Evolutionary conservation across 2,888 invertebrate genomes (phyloP).

Genomic region (Formica aserva): DNA sequence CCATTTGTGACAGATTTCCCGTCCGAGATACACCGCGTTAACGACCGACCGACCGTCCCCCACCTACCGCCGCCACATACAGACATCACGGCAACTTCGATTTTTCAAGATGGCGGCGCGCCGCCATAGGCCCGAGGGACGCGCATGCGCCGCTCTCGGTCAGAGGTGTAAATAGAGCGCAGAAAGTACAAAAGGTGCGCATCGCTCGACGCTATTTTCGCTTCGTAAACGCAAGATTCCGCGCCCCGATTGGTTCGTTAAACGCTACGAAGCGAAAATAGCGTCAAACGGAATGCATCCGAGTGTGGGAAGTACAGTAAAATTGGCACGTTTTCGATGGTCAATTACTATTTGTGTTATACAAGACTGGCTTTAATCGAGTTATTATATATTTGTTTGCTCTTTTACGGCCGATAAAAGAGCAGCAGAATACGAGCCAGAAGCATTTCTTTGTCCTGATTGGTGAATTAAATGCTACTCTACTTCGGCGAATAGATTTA

Average conservation of each 20-base stretch:
- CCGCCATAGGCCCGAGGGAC: slow-evolving; percentile 86
- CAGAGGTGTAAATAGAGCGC: not conserved
- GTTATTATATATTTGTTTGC: not conserved
- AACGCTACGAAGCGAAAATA: not conserved
- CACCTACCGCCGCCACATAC: slow-evolving; percentile 83
- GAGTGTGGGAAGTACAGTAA: not conserved
- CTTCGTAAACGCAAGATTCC: not conserved
- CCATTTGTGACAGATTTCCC: slow-evolving; percentile 84
- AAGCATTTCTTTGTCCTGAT: not conserved
- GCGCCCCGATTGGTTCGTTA: not conserved
- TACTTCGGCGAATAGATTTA: not conserved
- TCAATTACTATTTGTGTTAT: not conserved
- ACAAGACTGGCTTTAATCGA: not conserved
- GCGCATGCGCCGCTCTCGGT: slow-evolving; percentile 69
- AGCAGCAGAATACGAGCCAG: not conserved
- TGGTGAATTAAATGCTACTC: not conserved
- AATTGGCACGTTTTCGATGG: not conserved
- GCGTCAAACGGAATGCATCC: not conserved
- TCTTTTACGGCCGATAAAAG: not conserved
- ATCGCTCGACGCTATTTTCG: not conserved
- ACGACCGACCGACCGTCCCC: slow-evolving; percentile 83
- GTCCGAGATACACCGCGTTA: slow-evolving; percentile 82
- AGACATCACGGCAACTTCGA: slow-evolving; percentile 88
- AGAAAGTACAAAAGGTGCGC: not conserved
- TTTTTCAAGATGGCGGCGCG: slow-evolving; percentile 90